A percentile compares a stretch with the other conserved stretches of the same genome.
phyloP scores from a whole-genome alignment of 2,888 invertebrate species.

The Epistrophella euchroma region DNA sequence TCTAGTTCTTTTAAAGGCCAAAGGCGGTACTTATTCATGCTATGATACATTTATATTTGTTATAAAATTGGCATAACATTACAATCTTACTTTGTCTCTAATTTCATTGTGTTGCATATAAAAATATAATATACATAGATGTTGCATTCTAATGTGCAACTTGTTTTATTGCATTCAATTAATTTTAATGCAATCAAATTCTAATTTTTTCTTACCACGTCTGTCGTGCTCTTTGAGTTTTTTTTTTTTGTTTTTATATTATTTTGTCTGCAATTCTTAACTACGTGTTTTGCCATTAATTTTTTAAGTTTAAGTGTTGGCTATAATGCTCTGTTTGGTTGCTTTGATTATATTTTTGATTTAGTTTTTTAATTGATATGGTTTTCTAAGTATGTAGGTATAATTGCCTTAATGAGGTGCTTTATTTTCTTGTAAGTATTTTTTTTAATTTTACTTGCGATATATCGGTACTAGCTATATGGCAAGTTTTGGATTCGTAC shows the following conservation, averaged over 20 bases:
- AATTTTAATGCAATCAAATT: constrained; percentile 55
- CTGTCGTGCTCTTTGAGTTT: background rate
- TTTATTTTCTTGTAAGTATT: too few species aligned
- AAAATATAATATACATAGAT: background rate
- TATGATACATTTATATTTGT: constrained; percentile 23
- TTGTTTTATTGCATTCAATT: constrained; percentile 65
- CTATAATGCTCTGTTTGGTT: too few species aligned
- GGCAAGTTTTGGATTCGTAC: too few species aligned
- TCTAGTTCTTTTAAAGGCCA: background rate
- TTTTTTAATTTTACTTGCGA: too few species aligned
- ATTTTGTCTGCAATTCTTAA: background rate
- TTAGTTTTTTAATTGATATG: background rate
- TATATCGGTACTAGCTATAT: too few species aligned
- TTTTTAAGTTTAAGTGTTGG: background rate
- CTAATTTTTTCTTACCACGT: constrained; percentile 9
- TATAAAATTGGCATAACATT: constrained; percentile 57
- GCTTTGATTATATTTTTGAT: background rate
- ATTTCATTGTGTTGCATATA: background rate
- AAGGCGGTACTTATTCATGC: background rate
- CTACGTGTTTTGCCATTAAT: background rate
- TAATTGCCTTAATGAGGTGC: too few species aligned
- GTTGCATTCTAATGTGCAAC: constrained; percentile 33
- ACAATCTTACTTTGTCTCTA: constrained; percentile 29
- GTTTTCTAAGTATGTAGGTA: background rate
- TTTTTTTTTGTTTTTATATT: background rate